A percentile compares a stretch with the other conserved stretches of the same genome.
phyloP scores from a whole-genome alignment of 2,797 vertebrate genomes.

The Emydoidea blandingii region DNA sequence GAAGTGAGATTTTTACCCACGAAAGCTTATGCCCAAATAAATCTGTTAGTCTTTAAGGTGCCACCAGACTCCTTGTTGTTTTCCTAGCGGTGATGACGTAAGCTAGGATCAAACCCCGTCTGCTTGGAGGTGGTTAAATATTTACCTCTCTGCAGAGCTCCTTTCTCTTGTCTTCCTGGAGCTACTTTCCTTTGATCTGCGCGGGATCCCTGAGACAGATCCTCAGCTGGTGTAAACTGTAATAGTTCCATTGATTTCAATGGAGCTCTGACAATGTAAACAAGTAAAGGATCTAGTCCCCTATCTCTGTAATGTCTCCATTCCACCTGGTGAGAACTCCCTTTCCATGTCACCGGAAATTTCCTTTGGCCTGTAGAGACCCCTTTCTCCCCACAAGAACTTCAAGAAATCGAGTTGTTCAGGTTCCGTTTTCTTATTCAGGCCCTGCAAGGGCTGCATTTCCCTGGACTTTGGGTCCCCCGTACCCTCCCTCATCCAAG shows the following conservation, averaged over 20 bases:
- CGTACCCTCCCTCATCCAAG: not conserved
- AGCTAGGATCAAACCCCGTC: not conserved
- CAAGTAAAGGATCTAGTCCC: not conserved
- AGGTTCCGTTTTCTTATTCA: not conserved
- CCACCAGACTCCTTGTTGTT: not conserved
- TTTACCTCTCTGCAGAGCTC: not conserved
- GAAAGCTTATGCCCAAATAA: too few species aligned
- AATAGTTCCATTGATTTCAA: rapidly evolving
- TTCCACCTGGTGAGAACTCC: rapidly evolving
- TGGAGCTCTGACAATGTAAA: rapidly evolving
- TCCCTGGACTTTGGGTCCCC: not conserved
- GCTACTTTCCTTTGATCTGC: rapidly evolving
- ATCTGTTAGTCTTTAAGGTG: too few species aligned
- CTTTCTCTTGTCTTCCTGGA: rapidly evolving
- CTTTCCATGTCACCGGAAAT: not conserved
- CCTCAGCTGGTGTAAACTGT: rapidly evolving
- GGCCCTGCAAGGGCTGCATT: not conserved
- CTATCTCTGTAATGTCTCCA: rapidly evolving
- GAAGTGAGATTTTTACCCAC: too few species aligned
- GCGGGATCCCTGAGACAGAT: not conserved
- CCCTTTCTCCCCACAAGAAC: not conserved
- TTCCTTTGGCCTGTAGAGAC: not conserved
- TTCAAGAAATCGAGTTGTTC: not conserved
- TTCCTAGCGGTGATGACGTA: not conserved
- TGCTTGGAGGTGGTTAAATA: not conserved